Percentiles rank a stretch among this genome's conserved stretches.
These are phyloP conservation scores for Anguilla megastoma DNA, from an alignment of 2,797 vertebrate species.

Conservation along the genomic window DNA sequence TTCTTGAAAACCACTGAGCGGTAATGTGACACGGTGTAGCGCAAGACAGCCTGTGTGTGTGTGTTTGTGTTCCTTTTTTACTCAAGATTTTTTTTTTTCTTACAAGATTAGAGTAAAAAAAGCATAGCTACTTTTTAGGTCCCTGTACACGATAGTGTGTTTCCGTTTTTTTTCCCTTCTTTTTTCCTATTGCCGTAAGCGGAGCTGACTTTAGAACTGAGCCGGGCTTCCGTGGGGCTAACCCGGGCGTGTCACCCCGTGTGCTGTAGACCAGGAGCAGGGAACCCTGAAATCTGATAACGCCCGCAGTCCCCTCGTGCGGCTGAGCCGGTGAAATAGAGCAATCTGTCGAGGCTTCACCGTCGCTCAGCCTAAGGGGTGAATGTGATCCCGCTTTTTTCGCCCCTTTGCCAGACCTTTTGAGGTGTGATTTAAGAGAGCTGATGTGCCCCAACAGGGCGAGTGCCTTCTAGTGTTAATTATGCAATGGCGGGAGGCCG, in stretches of 20 bases:
- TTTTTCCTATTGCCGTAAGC: not conserved
- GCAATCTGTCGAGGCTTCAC: slow-evolving; percentile 60
- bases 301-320: slow-evolving; percentile 64
- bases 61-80: not conserved
- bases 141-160: not conserved
- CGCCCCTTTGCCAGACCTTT: slow-evolving; percentile 7
- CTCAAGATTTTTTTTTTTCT: not conserved
- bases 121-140: not conserved
- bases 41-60: not conserved
- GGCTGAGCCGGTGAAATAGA: slow-evolving; percentile 65
- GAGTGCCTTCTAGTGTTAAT: slow-evolving; percentile 5
- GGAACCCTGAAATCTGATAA: slow-evolving; percentile 66
- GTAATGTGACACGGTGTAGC: not conserved
- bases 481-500: too few relatives aligned
- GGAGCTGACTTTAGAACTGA: slow-evolving; percentile 20
- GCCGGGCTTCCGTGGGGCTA: not conserved
- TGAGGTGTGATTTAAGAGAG: not conserved
- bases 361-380: slow-evolving; percentile 57
- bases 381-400: slow-evolving; percentile 54
- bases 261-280: slow-evolving; percentile 55
- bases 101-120: not conserved
- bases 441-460: not conserved
- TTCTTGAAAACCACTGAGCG: not conserved
- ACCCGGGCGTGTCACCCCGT: slow-evolving; percentile 41
- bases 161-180: not conserved